Conservation (phyloP, 2,888 invertebrate species). For the Salticus scenicus region DNA sequence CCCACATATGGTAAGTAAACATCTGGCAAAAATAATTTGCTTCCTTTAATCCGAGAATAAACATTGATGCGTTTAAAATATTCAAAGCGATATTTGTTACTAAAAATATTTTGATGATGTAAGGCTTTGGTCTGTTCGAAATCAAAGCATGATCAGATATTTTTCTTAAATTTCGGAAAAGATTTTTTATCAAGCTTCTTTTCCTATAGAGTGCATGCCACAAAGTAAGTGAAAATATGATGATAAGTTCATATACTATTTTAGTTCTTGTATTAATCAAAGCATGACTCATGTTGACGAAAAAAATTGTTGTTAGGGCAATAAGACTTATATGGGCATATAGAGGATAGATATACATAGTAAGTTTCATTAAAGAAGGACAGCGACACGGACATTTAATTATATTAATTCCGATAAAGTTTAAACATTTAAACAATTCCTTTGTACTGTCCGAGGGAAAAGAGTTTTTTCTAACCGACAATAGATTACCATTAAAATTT, state of each 20-base stretch:
- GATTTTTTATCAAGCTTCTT: not conserved
- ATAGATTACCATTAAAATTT: too few relatives aligned
- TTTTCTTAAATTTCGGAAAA: not conserved
- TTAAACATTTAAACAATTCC: too few relatives aligned
- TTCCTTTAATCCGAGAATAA: too few relatives aligned
- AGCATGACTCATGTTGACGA: not conserved
- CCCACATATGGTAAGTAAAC: too few relatives aligned
- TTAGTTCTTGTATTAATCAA: not conserved
- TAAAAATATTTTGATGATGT: not conserved
- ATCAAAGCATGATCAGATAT: not conserved
- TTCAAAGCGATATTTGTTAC: not conserved
- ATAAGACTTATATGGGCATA: not conserved
- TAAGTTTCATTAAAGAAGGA: too few relatives aligned
- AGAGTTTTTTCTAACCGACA: too few relatives aligned
- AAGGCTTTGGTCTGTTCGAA: not conserved
- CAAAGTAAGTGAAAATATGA: not conserved
- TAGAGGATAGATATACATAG: not conserved
- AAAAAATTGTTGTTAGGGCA: not conserved
- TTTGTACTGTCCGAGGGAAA: too few relatives aligned
- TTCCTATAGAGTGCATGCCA: not conserved
- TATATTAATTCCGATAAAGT: too few relatives aligned
- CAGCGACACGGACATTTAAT: too few relatives aligned
- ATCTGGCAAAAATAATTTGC: too few relatives aligned
- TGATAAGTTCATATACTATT: not conserved
- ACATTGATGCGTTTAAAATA: not conserved